Conservation (phyloP, 2,888 invertebrate species). For the Luffia ferchaultella region DNA sequence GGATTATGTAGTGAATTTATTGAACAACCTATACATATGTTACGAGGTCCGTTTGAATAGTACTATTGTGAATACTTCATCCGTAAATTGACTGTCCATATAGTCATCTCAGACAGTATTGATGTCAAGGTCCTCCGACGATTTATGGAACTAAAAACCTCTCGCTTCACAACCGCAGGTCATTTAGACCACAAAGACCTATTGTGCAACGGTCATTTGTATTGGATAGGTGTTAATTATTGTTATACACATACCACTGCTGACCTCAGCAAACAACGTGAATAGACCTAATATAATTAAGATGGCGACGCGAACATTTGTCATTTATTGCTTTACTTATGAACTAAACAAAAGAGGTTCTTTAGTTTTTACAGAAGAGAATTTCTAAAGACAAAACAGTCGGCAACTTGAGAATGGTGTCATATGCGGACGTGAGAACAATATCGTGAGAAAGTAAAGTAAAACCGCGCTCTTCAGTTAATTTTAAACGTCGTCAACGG, state of each 20-base stretch:
- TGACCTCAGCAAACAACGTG: background rate
- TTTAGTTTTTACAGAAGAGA: too few relatives aligned
- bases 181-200: background rate
- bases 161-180: conserved; percentile 20
- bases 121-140: conserved; percentile 51
- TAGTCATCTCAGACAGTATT: conserved; percentile 44
- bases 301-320: background rate
- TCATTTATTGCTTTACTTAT: background rate
- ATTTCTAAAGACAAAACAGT: too few relatives aligned
- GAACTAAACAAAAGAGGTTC: too few relatives aligned
- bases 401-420: too few relatives aligned
- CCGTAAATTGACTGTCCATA: conserved; percentile 41
- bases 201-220: background rate
- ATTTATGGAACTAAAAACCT: conserved; percentile 28
- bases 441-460: too few relatives aligned
- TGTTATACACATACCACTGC: background rate
- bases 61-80: background rate
- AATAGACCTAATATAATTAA: background rate
- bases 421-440: too few relatives aligned
- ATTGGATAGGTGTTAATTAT: background rate
- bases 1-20: too few relatives aligned
- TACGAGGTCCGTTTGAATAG: background rate
- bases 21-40: background rate
- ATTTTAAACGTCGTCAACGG: too few relatives aligned
- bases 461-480: too few relatives aligned